Base-by-base conservation (phyloP, 2,113 vertebrate species). In the Scomber scombrus region DNA sequence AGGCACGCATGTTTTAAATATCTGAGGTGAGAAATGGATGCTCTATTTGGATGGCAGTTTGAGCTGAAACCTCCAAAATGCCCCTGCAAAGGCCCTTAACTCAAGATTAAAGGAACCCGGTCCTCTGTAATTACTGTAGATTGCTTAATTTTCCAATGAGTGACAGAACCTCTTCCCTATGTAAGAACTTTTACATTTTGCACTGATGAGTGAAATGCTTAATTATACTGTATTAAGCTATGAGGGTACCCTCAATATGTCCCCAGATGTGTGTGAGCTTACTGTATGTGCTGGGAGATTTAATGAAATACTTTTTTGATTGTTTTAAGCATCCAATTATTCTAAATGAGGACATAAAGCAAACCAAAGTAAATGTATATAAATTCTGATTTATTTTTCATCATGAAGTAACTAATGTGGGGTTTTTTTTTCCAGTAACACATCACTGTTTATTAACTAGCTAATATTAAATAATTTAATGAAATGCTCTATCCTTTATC, bases 131-230 rank as follows among this genome's bases (percentile, higher is more conserved):
- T 84, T 61, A 54, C 31, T 50, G 47, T 10, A 68, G 34, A 64
- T 71, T 4, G 2, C 5, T 46, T 58, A 49, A 73, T 70, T 84
- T 68, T 63, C 21, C 43, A 49, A 18, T 29, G 34, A 63, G 26
- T 56, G 47, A 57, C 10, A 12, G 40, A 31, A 29, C 47, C 51
- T 71, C 43, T 74, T 75, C 54, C 56, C 31, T 56, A 50, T 58
- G 34, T 70, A 71, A 81, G 34, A 60, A 69, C 21, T 69, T 82
- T 75, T 47, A 61, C 23, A 75, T 75, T 78, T 84, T 64, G 29
- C 61, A 69, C 46, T 58, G 46, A 71, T 80, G 60, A 66, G 65
- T 15, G 15, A 74, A 80, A 74, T 67, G 55, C 65, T 68, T 75
- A 75, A 80, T 75, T 65, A 69, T 57, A 11, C 46, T 40, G 18